Conservation (phyloP, 2,888 invertebrate species). For the Drosophila hawaiiensis region DNA sequence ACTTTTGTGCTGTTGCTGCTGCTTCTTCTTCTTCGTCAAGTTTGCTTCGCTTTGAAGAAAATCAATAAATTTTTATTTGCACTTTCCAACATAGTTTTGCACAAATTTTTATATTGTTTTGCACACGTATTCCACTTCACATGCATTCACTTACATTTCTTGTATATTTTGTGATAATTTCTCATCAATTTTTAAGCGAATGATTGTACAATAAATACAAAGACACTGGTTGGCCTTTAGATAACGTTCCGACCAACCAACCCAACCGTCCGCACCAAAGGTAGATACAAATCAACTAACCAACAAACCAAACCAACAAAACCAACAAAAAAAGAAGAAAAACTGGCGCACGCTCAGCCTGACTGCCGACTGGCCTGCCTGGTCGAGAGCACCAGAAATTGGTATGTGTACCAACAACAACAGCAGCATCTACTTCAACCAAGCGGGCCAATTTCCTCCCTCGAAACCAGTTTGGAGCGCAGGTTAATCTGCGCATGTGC, state of each 20-base stretch:
- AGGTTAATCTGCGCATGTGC: conserved; percentile 76
- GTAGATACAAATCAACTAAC: conserved; percentile 81
- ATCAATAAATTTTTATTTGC: conserved; percentile 72
- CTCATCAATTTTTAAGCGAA: conserved; percentile 43
- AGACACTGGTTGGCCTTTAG: conserved; percentile 71
- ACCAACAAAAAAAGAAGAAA: conserved; percentile 28
- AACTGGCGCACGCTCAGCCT: conserved; percentile 70
- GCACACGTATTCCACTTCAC: conserved; percentile 15
- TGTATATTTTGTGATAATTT: conserved; percentile 42
- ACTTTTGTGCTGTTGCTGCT: conserved; percentile 69
- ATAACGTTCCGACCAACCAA: conserved; percentile 72
- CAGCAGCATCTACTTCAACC: conserved; percentile 24
- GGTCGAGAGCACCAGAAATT: conserved; percentile 59
- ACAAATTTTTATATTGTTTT: conserved; percentile 34
- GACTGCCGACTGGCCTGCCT: conserved; percentile 47
- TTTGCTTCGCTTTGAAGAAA: conserved; percentile 60
- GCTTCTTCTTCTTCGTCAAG: conserved; percentile 54
- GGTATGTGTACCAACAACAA: conserved; percentile 62
- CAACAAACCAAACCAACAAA: conserved; percentile 52
- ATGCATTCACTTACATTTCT: conserved; percentile 60
- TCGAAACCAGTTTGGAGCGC: conserved; percentile 80
- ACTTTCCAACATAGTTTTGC: conserved; percentile 61
- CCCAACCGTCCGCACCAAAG: conserved; percentile 81
- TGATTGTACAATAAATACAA: conserved; percentile 45
- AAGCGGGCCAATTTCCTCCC: conserved; percentile 76